Conservation (phyloP, 2,888 invertebrate genomes). For the Volucella zonaria region DNA sequence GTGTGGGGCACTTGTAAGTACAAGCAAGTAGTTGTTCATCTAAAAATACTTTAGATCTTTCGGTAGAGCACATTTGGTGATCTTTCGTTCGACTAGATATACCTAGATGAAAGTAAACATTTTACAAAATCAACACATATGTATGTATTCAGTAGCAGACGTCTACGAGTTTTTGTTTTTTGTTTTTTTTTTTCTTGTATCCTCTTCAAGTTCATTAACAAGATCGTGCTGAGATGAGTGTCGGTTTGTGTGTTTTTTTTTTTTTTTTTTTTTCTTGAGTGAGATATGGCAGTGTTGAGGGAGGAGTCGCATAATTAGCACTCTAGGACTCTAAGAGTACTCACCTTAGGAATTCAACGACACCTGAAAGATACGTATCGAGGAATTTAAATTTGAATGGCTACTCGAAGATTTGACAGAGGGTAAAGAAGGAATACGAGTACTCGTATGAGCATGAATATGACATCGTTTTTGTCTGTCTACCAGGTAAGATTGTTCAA, state of each 20-base stretch:
- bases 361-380: not conserved
- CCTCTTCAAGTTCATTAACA: constrained; percentile 70
- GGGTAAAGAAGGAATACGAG: not conserved
- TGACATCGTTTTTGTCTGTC: not conserved
- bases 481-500: not conserved
- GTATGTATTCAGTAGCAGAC: constrained; percentile 31
- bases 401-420: constrained; percentile 22
- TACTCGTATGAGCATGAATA: constrained; percentile 1
- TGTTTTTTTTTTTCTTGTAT: constrained; percentile 35
- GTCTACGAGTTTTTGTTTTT: constrained; percentile 41
- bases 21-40: not conserved
- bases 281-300: constrained; percentile 15
- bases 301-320: constrained; percentile 49
- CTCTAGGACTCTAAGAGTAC: not conserved
- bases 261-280: constrained; percentile 30
- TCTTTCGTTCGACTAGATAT: constrained; percentile 37
- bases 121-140: constrained; percentile 44
- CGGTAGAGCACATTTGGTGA: constrained; percentile 25
- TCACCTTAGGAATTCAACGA: constrained; percentile 11
- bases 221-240: constrained; percentile 44
- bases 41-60: constrained; percentile 56
- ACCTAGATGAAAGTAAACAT: constrained; percentile 51
- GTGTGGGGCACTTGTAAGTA: constrained; percentile 6
- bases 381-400: constrained; percentile 9
- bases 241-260: constrained; percentile 23